Percentiles rank a stretch among this genome's conserved stretches.
Evolutionary conservation across 2,888 invertebrate species (phyloP).

Genomic region (Caenorhabditis afra): DNA sequence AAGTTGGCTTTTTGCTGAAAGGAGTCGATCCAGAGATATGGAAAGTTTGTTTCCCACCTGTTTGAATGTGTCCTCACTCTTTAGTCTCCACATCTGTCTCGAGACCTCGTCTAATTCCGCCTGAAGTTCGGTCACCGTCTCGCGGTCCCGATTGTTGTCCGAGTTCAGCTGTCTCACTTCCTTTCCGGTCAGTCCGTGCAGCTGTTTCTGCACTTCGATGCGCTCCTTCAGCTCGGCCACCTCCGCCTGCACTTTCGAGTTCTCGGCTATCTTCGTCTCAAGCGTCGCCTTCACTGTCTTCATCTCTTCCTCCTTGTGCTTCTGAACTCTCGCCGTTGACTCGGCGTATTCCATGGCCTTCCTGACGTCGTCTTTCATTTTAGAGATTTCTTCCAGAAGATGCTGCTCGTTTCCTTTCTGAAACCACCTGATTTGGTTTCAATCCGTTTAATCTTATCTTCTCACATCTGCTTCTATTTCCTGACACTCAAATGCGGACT

Average conservation of each 20-base stretch:
- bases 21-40: neutral
- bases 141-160: conserved; percentile 31
- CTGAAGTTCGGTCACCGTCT: conserved; percentile 15
- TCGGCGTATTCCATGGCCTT: conserved; percentile 23
- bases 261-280: conserved; percentile 12
- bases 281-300: conserved; percentile 3
- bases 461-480: conserved; percentile 47
- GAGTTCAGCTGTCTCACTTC: conserved; percentile 40
- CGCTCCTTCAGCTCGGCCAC: conserved; percentile 27
- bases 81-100: conserved; percentile 23
- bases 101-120: conserved; percentile 10
- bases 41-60: conserved; percentile 6
- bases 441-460: neutral
- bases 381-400: conserved; percentile 23
- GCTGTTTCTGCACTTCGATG: conserved; percentile 34
- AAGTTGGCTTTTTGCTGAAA: conserved; percentile 26
- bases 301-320: conserved; percentile 5
- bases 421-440: neutral
- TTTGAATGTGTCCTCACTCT: conserved; percentile 24
- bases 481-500: conserved; percentile 49
- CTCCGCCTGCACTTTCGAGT: neutral
- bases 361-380: conserved; percentile 38
- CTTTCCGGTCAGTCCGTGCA: conserved; percentile 48
- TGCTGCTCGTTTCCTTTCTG: conserved; percentile 30
- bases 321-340: neutral